A percentile compares a stretch with the other conserved stretches of the same genome.
Conservation (phyloP, 2,113 vertebrate species). For the Thermophis baileyi region DNA sequence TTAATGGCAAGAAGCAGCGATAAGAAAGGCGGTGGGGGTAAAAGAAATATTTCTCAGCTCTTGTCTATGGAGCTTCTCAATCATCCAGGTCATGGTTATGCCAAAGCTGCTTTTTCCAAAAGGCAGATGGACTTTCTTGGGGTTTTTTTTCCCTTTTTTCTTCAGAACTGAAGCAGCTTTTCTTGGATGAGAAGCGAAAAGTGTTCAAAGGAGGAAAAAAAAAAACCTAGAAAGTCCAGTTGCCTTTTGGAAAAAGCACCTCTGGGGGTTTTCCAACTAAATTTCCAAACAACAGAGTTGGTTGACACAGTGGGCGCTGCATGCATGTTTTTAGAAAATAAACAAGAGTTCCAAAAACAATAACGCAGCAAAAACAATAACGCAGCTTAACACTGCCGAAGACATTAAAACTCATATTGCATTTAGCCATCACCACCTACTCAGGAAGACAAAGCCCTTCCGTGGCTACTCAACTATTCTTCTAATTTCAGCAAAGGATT, state of each 20-base stretch:
- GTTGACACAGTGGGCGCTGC: not conserved
- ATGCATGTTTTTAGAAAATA: not conserved
- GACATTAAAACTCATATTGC: not conserved
- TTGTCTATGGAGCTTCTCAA: not conserved
- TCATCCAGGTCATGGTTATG: not conserved
- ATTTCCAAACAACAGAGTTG: not conserved
- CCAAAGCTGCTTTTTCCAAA: not conserved
- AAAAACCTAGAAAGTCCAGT: not conserved
- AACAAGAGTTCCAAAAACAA: not conserved
- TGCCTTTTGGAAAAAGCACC: no score
- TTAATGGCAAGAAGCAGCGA: not conserved
- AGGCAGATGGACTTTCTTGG: not conserved
- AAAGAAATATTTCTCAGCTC: not conserved
- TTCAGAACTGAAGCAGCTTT: not conserved
- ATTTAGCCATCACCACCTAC: not conserved
- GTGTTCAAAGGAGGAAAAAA: not conserved
- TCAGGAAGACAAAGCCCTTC: not conserved
- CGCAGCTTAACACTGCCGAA: not conserved
- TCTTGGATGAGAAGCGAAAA: not conserved
- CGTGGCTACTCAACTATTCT: not conserved
- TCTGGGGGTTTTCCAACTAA: not conserved
- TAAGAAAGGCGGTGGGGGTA: not conserved
- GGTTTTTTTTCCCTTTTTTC: no score
- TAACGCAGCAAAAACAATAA: not conserved
- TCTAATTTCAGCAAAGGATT: not conserved